Base-by-base conservation (phyloP, 2,888 invertebrate species). In the Petrolisthes manimaculis region DNA sequence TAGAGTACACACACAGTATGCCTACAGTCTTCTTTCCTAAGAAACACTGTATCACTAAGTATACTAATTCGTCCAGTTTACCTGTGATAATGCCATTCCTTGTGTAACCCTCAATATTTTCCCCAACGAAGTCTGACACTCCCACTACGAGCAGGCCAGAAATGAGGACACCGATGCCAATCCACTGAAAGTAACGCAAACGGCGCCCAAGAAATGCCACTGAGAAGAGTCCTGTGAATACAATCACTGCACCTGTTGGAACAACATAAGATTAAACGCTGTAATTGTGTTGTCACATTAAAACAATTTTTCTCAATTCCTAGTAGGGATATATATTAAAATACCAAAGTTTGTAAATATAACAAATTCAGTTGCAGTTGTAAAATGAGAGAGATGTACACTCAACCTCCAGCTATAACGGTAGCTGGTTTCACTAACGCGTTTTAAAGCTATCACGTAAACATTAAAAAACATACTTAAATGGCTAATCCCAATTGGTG, bases 171-270 rank as follows among this genome's bases (percentile, higher is more conserved):
- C 94, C 91, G 84, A 97, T 97, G 24, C 97, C 97, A 80, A 94
- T 91, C 97, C 97, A 97, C 93, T 97, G 96, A 83, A 95, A 94
- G 78, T 92, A 92, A 54, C 94, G 94, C 79, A 97, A 93, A 51
- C 94, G 93, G 83, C 96, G 94, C 53, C 96, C 94, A 55, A 98
- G 94, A 93, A 97, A 97, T 9, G 95, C 95, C 89, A 96, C 95
- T n/a, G 97, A 97, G 8, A 98, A 94, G 5, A 98, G 93, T 0
- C 97, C 98, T 54, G 97, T 97, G 93, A 98, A 98, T 54, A 98
- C 94, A 88, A 98, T 97, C 8, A 97, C 96, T 84, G 97, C 95
- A 78, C 96, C 96, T 95, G 92, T 4, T 18, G 18, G 18, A 9
- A 61, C 1, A 61, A 61, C 37, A 37, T 37, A 37, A 37, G 37